Percentiles rank a stretch among this genome's conserved stretches.
Conservation (phyloP, 1,140 invertebrate genomes). For the Philopotamus ludificatus region DNA sequence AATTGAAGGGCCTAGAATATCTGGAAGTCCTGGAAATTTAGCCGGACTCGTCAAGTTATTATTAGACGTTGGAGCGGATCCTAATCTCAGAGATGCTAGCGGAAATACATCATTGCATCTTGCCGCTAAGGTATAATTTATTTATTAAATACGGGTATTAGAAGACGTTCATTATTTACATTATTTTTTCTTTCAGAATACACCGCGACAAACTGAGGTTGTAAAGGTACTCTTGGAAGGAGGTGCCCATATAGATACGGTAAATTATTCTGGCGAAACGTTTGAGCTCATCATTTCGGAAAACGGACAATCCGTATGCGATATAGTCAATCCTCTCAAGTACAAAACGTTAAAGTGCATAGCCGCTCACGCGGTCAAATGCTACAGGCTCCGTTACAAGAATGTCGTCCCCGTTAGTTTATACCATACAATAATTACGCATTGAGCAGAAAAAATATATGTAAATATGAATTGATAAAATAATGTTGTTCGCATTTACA, state of each 20-base stretch:
- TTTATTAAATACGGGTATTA: background rate
- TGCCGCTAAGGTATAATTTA: conserved; percentile 56
- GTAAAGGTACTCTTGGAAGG: conserved; percentile 68
- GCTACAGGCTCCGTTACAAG: conserved; percentile 62
- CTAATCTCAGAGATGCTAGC: conserved; percentile 71
- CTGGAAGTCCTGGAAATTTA: conserved; percentile 50
- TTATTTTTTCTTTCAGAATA: conserved; percentile 46
- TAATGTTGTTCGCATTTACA: too few species aligned
- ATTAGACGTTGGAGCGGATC: conserved; percentile 78
- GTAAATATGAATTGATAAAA: too few species aligned
- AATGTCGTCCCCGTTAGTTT: conserved; percentile 60
- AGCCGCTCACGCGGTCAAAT: conserved; percentile 72
- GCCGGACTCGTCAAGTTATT: conserved; percentile 73
- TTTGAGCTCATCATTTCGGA: conserved; percentile 68
- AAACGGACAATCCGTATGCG: conserved; percentile 58
- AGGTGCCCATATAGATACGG: conserved; percentile 86
- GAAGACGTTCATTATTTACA: background rate
- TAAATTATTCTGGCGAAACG: conserved; percentile 76
- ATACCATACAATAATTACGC: conserved; percentile 51
- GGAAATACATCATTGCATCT: conserved; percentile 83
- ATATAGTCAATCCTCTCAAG: conserved; percentile 75
- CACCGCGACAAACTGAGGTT: conserved; percentile 66
- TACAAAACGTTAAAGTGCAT: conserved; percentile 79
- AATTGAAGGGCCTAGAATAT: conserved; percentile 41
- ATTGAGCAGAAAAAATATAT: background rate